These are phyloP conservation scores for Apeira syringaria DNA, from an alignment of 2,888 invertebrate species.

Conservation along the genomic window DNA sequence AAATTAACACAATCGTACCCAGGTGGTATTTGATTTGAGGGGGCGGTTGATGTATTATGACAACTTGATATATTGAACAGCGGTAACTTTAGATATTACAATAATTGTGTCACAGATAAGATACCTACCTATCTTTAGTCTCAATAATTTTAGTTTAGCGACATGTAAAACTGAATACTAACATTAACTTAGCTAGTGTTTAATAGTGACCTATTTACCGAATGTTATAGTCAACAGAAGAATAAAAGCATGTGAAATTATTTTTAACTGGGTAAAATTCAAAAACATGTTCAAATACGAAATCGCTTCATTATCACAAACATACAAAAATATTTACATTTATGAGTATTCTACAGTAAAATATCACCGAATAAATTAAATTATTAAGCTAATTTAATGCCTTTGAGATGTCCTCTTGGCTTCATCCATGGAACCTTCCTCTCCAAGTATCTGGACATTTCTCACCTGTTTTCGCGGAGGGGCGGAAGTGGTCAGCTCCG, in stretches of 20 bases:
- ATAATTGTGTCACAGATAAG: no score
- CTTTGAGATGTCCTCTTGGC: conserved; percentile 53
- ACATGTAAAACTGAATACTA: no score
- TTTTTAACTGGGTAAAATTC: neutral
- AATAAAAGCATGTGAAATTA: no score
- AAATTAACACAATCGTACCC: no score
- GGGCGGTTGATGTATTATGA: conserved; percentile 12
- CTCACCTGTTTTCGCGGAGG: conserved; percentile 85
- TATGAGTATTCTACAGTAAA: conserved; percentile 56
- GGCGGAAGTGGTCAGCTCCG: conserved; percentile 75
- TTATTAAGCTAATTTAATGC: conserved; percentile 49
- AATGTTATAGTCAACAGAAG: no score
- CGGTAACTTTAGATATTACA: no score
- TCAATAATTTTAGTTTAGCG: no score
- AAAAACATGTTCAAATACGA: conserved; percentile 27
- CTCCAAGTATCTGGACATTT: conserved; percentile 89
- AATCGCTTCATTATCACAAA: conserved; percentile 50
- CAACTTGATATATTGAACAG: conserved; percentile 14
- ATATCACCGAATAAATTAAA: conserved; percentile 44
- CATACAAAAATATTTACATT: conserved; percentile 64
- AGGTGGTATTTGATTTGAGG: neutral
- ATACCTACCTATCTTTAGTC: no score
- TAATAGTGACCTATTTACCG: no score
- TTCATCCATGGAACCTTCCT: conserved; percentile 77
- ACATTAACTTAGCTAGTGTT: no score